These are phyloP conservation scores for Acheta domesticus DNA, from an alignment of 2,888 invertebrate genomes.

Conservation along the genomic window DNA sequence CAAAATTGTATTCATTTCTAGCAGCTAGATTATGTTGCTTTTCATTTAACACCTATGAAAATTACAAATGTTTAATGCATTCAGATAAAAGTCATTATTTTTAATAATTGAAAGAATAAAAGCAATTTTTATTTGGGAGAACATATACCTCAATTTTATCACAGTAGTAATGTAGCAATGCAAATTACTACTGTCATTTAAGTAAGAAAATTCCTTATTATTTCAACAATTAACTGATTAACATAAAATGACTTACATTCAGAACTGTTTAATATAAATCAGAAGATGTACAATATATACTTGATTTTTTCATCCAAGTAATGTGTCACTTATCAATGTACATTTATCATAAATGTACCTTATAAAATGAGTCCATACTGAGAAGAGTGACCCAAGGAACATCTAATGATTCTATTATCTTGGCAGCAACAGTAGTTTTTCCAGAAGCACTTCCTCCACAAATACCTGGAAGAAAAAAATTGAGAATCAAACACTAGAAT, in stretches of 20 bases:
- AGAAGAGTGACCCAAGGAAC: slow-evolving; percentile 98
- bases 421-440: slow-evolving; percentile 96
- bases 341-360: slow-evolving; percentile 56
- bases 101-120: not conserved
- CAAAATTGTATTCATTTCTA: slow-evolving; percentile 95
- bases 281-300: too few species aligned
- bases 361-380: slow-evolving; percentile 99
- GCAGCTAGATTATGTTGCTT: slow-evolving; percentile 85
- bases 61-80: slow-evolving; percentile 27
- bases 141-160: too few species aligned
- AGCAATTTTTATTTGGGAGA: too few species aligned
- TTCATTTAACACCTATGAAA: slow-evolving; percentile 73
- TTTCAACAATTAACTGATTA: too few species aligned
- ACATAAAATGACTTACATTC: too few species aligned
- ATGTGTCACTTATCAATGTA: too few species aligned
- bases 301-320: too few species aligned
- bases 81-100: not conserved
- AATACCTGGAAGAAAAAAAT: slow-evolving; percentile 65
- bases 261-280: too few species aligned
- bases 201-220: too few species aligned
- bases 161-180: too few species aligned
- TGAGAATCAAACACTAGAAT: not conserved
- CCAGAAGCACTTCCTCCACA: slow-evolving; percentile 99
- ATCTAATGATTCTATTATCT: slow-evolving; percentile 90
- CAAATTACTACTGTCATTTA: too few species aligned